Evolutionary conservation across 2,797 vertebrate genomes (phyloP).

Genomic region (Phaenicophaeus curvirostris): DNA sequence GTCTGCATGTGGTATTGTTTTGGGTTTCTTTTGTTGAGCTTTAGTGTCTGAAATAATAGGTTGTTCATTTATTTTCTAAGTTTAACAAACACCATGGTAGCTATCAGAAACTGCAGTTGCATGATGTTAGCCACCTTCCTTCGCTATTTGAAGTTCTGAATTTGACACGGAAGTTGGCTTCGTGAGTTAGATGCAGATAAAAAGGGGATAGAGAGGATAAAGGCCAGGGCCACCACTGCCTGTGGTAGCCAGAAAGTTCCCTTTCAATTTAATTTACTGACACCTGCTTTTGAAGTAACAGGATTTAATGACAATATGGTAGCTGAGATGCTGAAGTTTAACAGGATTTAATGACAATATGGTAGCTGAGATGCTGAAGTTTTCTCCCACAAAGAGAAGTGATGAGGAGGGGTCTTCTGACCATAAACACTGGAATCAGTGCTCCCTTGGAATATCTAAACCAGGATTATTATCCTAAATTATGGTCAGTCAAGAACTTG

Average conservation of each 20-base stretch:
- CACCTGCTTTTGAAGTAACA: not conserved
- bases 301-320: not conserved
- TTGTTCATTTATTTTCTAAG: constrained; percentile 6
- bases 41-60: constrained; percentile 40
- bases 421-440: not conserved
- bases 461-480: not conserved
- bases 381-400: not conserved
- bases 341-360: not conserved
- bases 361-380: not conserved
- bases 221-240: not conserved
- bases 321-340: not conserved
- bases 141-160: not conserved
- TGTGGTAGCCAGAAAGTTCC: not conserved
- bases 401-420: not conserved
- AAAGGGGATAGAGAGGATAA: not conserved
- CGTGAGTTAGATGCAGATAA: not conserved
- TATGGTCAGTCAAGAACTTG: not conserved
- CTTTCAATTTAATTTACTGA: not conserved
- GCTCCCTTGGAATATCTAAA: not conserved
- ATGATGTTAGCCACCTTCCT: not conserved
- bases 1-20: not conserved
- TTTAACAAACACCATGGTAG: constrained; percentile 12
- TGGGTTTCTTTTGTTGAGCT: not conserved
- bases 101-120: not conserved
- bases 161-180: not conserved